Conservation (phyloP, 2,113 vertebrate genomes). For the Callaeas wilsoni region DNA sequence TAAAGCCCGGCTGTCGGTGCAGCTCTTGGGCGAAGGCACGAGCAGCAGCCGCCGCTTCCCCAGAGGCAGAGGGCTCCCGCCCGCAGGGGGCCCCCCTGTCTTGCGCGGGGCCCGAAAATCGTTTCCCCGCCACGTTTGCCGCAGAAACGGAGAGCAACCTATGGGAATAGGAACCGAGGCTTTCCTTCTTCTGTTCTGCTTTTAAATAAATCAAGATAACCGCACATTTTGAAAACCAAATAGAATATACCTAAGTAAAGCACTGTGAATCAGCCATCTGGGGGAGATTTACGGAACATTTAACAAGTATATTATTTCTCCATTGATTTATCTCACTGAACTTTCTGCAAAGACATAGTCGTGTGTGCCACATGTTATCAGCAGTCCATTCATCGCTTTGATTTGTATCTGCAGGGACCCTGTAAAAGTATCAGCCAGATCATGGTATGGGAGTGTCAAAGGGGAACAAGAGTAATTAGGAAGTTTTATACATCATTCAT, state of each 20-base stretch:
- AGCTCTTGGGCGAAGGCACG: not conserved
- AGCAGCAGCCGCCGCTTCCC: not conserved
- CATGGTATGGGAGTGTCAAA: not conserved
- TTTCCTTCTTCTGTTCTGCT: not conserved
- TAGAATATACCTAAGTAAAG: not conserved
- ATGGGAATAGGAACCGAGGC: rapidly evolving
- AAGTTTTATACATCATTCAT: not conserved
- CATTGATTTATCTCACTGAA: not conserved
- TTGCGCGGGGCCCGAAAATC: rapidly evolving
- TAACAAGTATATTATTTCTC: not conserved
- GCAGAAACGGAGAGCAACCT: not conserved
- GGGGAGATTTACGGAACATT: not conserved
- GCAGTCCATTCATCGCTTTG: not conserved
- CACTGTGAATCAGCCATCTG: not conserved
- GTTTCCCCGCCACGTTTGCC: not conserved
- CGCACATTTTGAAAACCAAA: not conserved
- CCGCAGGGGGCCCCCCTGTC: not conserved
- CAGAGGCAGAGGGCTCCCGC: not conserved
- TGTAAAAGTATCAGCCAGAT: not conserved
- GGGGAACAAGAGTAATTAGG: not conserved
- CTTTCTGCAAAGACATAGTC: not conserved
- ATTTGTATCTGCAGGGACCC: not conserved
- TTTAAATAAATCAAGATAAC: not conserved
- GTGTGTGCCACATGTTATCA: not conserved
- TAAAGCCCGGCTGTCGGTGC: rapidly evolving